These are phyloP conservation scores for Hydraecia micacea DNA, from an alignment of 2,888 invertebrate species.

Conservation along the genomic window DNA sequence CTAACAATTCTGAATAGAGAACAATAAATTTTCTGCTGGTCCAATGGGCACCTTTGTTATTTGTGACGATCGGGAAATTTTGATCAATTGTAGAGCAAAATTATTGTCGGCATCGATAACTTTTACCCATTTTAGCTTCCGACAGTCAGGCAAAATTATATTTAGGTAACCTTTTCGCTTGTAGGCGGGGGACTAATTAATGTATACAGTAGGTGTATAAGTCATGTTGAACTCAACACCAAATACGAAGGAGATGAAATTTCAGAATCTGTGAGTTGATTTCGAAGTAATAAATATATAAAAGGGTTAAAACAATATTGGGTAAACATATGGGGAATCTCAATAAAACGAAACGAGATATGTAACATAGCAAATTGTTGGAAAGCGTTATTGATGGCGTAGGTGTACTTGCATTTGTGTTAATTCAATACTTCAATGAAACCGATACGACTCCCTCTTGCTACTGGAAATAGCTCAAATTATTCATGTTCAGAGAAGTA, in stretches of 20 bases:
- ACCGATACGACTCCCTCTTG: too few species aligned
- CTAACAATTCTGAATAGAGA: constrained; percentile 70
- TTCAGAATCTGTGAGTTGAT: constrained; percentile 16
- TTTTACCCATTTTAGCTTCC: constrained; percentile 17
- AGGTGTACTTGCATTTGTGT: constrained; percentile 2
- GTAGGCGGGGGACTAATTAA: constrained; percentile 22
- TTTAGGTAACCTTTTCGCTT: not conserved
- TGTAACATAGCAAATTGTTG: constrained; percentile 8
- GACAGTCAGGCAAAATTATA: not conserved
- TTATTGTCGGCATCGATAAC: constrained; percentile 20
- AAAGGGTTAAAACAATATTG: constrained; percentile 32
- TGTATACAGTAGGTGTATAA: not conserved
- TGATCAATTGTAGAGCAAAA: constrained; percentile 50
- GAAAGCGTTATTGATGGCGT: not conserved
- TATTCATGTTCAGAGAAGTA: constrained; percentile 1
- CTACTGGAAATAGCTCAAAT: not conserved
- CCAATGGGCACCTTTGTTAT: constrained; percentile 66
- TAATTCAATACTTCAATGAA: not conserved
- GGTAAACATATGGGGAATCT: constrained; percentile 40
- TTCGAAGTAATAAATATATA: constrained; percentile 37
- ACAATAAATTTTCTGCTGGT: constrained; percentile 68
- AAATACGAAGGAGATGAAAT: constrained; percentile 32
- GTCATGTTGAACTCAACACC: constrained; percentile 23
- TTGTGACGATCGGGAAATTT: constrained; percentile 63
- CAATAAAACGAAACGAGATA: constrained; percentile 38